Base-by-base conservation (phyloP, 2,113 vertebrate species). In the Athene cunicularia region DNA sequence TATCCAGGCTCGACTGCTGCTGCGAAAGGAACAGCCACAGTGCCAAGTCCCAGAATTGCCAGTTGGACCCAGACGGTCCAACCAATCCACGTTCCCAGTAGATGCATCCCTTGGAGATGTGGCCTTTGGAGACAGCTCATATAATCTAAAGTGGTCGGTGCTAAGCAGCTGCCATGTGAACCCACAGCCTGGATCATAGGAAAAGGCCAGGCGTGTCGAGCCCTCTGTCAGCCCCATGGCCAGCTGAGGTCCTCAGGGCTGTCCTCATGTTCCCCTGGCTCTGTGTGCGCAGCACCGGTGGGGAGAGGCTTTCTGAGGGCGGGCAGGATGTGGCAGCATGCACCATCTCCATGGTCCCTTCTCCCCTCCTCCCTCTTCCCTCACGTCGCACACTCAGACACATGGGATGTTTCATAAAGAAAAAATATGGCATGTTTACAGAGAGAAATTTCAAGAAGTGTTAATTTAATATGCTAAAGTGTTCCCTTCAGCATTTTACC, bases 391-490 rank as follows among this genome's bases (percentile, higher is more conserved):
- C 43, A 7, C 77, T 76, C 90, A 49, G 72, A 92, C 96, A 86
- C 96, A 53, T 71, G 97, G 92, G 95, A 97, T 87, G 95, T 73
- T 95, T 96, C 97, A 97, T 98, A 97, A 98, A 98, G 97, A 98
- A 98, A 97, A 98, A 98, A 98, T 98, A 98, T 96, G 97, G 97
- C 98, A 81, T 97, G 98, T 98, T 98, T 98, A 98, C 98, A 95
- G 97, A 97, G 97, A 98, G 98, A 98, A 98, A 98, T 98, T 98
- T 98, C 97, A 97, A 97, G 97, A 98, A 98, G 98, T 98, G 98
- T 98, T 98, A 98, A 98, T 98, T 98, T 98, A 98, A 98, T 98
- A 98, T 98, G 98, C 98, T 98, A 98, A 98, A 98, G 98, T 98
- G 98, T 98, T 98, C 98, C 97, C 98, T 98, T 97, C 97, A 98